Evolutionary conservation across 2,113 vertebrate species (phyloP).

Genomic region (Tursiops truncatus): DNA sequence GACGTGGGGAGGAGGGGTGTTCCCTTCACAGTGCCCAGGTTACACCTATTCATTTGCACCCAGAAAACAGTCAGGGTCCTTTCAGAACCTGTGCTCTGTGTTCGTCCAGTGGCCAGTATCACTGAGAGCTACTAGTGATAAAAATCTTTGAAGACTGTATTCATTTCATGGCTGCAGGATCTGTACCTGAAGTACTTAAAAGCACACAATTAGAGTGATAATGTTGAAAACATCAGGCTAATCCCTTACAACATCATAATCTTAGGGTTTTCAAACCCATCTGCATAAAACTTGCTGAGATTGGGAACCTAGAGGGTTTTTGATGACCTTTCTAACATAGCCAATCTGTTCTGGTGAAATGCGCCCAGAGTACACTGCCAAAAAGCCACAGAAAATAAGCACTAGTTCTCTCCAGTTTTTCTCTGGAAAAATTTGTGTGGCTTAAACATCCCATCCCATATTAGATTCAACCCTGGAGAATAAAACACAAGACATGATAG

Average conservation of each 20-base stretch:
- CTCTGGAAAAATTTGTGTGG: constrained; percentile 47
- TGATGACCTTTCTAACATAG: fast-evolving
- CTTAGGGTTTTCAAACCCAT: not conserved
- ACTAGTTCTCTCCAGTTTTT: not conserved
- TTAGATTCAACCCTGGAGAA: not conserved
- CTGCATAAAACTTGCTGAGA: not conserved
- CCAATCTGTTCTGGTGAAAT: not conserved
- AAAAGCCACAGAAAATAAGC: not conserved
- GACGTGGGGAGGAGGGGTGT: fast-evolving
- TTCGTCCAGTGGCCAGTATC: no score
- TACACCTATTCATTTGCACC: not conserved
- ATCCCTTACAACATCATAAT: not conserved
- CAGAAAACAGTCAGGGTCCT: not conserved
- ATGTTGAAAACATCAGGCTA: not conserved
- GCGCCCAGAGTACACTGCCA: not conserved
- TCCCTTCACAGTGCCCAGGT: not conserved
- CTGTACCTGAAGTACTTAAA: not conserved
- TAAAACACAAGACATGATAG: not conserved
- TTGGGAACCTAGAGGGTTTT: not conserved
- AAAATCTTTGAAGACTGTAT: not conserved
- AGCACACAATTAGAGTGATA: not conserved
- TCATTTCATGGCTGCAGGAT: not conserved
- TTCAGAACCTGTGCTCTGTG: not conserved
- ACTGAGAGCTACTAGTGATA: not conserved
- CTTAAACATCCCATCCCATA: not conserved